Conservation (phyloP, 2,113 vertebrate genomes). For the Neoarius graeffei region DNA sequence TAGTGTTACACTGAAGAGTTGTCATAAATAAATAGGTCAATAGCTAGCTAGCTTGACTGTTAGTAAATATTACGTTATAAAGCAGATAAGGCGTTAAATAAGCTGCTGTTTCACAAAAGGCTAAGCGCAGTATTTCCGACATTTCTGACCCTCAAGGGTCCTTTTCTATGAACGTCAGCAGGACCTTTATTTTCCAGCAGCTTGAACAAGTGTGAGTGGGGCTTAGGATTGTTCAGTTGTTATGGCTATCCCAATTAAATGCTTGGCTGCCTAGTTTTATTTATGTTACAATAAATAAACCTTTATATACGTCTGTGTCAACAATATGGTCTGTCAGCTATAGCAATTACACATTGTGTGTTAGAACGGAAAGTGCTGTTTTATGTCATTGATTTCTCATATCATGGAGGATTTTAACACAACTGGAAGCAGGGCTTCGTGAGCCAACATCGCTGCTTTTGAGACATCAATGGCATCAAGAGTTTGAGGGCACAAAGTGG, state of each 20-base stretch:
- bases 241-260: not conserved
- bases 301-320: not conserved
- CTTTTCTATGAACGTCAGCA: not conserved
- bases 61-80: not conserved
- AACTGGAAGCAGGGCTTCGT: not conserved
- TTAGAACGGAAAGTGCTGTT: not conserved
- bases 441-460: not conserved
- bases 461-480: not conserved
- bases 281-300: not conserved
- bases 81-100: not conserved
- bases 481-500: too few relatives aligned
- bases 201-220: not conserved
- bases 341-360: not conserved
- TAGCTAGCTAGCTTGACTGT: not conserved
- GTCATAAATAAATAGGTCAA: not conserved
- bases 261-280: too few relatives aligned
- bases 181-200: not conserved
- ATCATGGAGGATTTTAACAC: not conserved
- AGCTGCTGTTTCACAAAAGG: not conserved
- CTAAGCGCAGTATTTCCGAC: not conserved
- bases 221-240: constrained; percentile 2
- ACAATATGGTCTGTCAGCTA: not conserved
- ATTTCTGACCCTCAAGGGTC: not conserved
- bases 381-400: not conserved
- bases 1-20: not conserved